phyloP scores from a whole-genome alignment of 2,797 vertebrate genomes.

The Furcifer pardalis region DNA sequence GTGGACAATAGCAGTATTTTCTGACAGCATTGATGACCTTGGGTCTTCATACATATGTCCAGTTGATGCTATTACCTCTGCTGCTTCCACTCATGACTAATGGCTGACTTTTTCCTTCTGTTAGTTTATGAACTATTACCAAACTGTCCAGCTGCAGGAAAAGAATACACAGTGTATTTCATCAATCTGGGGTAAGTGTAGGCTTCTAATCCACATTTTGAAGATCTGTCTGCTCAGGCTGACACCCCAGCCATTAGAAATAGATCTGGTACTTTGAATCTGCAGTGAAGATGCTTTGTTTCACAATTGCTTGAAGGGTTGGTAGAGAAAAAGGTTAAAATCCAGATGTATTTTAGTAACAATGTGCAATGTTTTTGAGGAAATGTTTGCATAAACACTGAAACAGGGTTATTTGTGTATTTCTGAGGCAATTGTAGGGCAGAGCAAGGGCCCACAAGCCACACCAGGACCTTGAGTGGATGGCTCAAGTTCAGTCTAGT shows the following conservation, averaged over 20 bases:
- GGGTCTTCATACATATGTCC: not conserved
- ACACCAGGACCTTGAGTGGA: too few relatives aligned
- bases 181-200: not conserved
- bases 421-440: too few relatives aligned
- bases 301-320: not conserved
- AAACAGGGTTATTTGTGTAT: too few relatives aligned
- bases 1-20: not conserved
- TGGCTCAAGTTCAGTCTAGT: too few relatives aligned
- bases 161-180: not conserved
- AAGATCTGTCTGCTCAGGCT: not conserved
- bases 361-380: too few relatives aligned
- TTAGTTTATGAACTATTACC: slow-evolving; percentile 6
- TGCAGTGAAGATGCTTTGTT: not conserved
- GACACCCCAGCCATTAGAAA: not conserved
- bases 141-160: not conserved
- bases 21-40: not conserved
- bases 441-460: too few relatives aligned
- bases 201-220: not conserved
- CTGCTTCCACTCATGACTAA: not conserved
- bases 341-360: too few relatives aligned
- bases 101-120: not conserved
- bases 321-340: not conserved
- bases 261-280: not conserved
- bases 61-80: not conserved
- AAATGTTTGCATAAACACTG: too few relatives aligned